Evolutionary conservation across 2,797 vertebrate species (phyloP).

Genomic region (Thunnus albacares): DNA sequence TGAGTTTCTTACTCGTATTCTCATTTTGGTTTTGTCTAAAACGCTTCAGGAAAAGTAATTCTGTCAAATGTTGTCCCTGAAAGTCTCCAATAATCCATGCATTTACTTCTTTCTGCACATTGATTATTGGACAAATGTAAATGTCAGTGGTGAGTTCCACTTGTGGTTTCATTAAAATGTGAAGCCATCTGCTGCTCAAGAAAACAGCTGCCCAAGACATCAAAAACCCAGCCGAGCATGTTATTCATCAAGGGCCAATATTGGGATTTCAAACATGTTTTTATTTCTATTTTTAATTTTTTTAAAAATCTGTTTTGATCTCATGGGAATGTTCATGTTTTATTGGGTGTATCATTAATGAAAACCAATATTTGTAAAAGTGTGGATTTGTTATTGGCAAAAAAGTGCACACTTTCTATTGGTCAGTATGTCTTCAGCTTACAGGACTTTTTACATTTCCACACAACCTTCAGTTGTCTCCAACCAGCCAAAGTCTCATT

Average conservation of each 20-base stretch:
- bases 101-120: neutral
- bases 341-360: constrained; percentile 10
- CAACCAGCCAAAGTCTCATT: constrained; percentile 35
- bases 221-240: constrained; percentile 26
- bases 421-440: constrained; percentile 9
- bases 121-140: constrained; percentile 35
- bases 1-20: constrained; percentile 20
- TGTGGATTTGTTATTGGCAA: constrained; percentile 17
- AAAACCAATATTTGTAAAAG: constrained; percentile 13
- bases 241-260: constrained; percentile 27
- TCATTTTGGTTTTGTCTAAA: constrained; percentile 16
- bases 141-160: constrained; percentile 5
- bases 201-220: constrained; percentile 50
- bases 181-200: constrained; percentile 35
- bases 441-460: constrained; percentile 24
- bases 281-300: neutral
- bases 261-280: neutral
- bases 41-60: neutral
- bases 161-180: constrained; percentile 38
- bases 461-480: constrained; percentile 38
- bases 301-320: neutral
- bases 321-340: neutral
- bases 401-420: constrained; percentile 4
- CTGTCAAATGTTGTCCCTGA: neutral
- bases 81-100: constrained; percentile 3